Evolutionary conservation across 1,140 invertebrate genomes (phyloP), one percentile per base, ranked within the genome.

Genomic region (Drosophila parvula): DNA sequence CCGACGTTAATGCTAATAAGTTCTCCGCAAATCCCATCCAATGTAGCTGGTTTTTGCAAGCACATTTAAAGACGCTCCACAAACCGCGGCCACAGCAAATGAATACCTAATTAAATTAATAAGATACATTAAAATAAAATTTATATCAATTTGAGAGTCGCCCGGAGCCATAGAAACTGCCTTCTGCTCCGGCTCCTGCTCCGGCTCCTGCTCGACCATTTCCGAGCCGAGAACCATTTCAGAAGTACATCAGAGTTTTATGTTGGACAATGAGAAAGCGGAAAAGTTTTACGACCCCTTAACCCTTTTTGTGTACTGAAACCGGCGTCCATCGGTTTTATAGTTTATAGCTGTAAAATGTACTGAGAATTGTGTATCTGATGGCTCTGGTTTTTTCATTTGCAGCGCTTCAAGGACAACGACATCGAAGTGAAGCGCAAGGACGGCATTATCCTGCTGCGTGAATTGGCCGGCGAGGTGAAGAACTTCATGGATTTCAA

Each of bases 401-500:
- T 91, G 92, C 93, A 96, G 96, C 96, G 96, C 94, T 97, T 96
- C 92, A 95, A 95, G 79, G 94, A 95, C 48, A 94, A 94, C 81
- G 95, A 96, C 62, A 94, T 95, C 38, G 94, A 95, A 70, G 95
- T 97, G 44, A 93, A 93, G 11, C 94, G 95, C 73, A 97, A 97
- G 90, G 96, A 97, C 90, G 96, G 96, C n/a, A 93, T 97, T 41
- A 93, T 97, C 36, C 92, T 97, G 28, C 95, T 97, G 47, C 94
- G 96, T 47, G 96, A 97, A 92, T 95, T 97, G 93, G 96, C 96
- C 4, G 94, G 94, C 1, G 96, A 97, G 93, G 96, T 97, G 22
- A 96, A 97, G 91, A 97, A 97, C 90, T 96, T 97, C 94, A 96
- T 97, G 95, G 96, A 97, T 91, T 97, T 97, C 92, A 97, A 97